Percentiles rank a stretch among this genome's conserved stretches.
These are phyloP conservation scores for Podiceps cristatus DNA, from an alignment of 2,113 vertebrate genomes.

Conservation along the genomic window DNA sequence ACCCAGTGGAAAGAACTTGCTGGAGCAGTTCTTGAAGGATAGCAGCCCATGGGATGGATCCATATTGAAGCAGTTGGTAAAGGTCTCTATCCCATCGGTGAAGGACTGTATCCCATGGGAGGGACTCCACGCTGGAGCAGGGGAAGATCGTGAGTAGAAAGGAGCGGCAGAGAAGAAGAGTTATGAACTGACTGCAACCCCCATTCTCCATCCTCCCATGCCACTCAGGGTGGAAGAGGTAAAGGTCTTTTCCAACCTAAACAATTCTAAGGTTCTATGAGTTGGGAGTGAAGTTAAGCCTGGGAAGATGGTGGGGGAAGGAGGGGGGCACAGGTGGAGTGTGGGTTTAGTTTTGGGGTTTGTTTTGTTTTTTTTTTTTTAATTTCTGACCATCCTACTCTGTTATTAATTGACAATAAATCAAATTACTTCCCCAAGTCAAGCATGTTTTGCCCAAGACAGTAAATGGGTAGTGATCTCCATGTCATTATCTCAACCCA, in stretches of 20 bases:
- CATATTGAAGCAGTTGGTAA: neutral
- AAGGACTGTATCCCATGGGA: neutral
- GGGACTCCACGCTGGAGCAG: fast-evolving
- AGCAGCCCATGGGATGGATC: fast-evolving
- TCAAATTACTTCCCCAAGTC: neutral
- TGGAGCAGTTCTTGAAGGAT: neutral
- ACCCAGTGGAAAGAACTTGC: neutral
- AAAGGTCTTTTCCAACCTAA: too few species aligned
- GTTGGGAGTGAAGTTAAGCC: neutral
- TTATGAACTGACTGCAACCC: fast-evolving
- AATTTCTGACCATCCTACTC: neutral
- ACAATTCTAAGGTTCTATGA: too few species aligned
- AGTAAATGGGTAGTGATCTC: neutral
- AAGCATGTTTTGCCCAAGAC: neutral
- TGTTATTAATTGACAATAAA: neutral
- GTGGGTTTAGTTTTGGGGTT: too few species aligned
- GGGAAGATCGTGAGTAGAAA: neutral
- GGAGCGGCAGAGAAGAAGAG: neutral
- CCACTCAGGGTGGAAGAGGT: fast-evolving
- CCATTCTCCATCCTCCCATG: fast-evolving
- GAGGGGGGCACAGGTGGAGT: neutral
- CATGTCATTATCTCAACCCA: fast-evolving
- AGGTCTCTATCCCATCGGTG: too few species aligned
- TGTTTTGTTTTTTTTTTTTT: fast-evolving
- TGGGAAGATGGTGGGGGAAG: neutral